Conservation (phyloP, 1,140 invertebrate species). For the Euschistus heros region DNA sequence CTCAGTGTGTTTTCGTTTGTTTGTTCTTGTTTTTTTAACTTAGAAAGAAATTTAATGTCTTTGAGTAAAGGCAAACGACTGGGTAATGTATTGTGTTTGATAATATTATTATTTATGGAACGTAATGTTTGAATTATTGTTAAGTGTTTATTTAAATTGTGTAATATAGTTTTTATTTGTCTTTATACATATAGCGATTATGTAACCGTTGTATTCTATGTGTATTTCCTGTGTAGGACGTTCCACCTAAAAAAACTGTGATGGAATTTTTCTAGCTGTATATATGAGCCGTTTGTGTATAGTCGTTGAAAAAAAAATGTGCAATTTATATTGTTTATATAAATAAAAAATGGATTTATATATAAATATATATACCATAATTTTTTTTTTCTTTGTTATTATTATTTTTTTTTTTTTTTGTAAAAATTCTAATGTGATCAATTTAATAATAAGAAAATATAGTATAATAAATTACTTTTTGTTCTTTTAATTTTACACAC, state of each 20-base stretch:
- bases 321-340: conserved; percentile 27
- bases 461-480: conserved; percentile 10
- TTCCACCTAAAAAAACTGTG: conserved; percentile 25
- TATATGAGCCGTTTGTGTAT: conserved; percentile 26
- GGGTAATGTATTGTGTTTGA: conserved; percentile 3
- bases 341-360: conserved; percentile 18
- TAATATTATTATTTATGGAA: background rate
- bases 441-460: conserved; percentile 9
- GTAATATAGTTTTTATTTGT: conserved; percentile 11
- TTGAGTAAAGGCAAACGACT: conserved; percentile 8
- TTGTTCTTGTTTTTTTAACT: background rate
- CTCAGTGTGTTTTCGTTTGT: too few relatives aligned
- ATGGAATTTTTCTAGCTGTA: conserved; percentile 26
- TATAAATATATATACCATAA: conserved; percentile 14
- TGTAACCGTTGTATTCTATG: conserved; percentile 10
- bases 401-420: conserved; percentile 5
- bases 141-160: conserved; percentile 8
- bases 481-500: too few relatives aligned
- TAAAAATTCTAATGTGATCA: conserved; percentile 18
- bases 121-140: conserved; percentile 4
- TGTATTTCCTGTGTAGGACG: conserved; percentile 15
- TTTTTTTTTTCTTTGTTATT: background rate
- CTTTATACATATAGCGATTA: conserved; percentile 2
- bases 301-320: conserved; percentile 24
- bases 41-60: conserved; percentile 10